Conservation (phyloP, 1,140 invertebrate genomes). For the Zaprionus ghesquierei region DNA sequence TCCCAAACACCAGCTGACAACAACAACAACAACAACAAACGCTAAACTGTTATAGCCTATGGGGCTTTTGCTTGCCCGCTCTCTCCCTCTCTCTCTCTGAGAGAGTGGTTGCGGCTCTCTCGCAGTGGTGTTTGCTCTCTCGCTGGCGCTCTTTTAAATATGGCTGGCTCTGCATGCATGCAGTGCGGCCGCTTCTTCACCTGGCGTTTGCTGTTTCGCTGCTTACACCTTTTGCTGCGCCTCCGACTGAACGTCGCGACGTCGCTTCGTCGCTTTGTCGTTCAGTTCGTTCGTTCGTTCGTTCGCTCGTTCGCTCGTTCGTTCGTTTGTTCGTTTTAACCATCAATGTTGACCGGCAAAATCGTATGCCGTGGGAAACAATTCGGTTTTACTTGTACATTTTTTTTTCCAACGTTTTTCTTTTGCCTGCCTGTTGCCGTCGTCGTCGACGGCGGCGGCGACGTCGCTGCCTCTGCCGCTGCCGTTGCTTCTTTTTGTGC, state of each 20-base stretch:
- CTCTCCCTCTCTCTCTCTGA: neutral
- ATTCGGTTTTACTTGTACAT: constrained; percentile 83
- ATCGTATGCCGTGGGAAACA: constrained; percentile 83
- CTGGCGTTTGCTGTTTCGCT: constrained; percentile 52
- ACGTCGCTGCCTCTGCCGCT: constrained; percentile 24
- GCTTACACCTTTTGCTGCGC: constrained; percentile 74
- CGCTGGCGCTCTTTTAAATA: constrained; percentile 57
- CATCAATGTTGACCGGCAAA: constrained; percentile 82
- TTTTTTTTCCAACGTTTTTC: constrained; percentile 74
- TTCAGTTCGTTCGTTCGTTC: constrained; percentile 32
- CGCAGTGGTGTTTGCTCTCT: constrained; percentile 3
- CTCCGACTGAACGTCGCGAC: constrained; percentile 29
- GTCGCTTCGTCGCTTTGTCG: constrained; percentile 26
- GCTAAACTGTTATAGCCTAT: constrained; percentile 74
- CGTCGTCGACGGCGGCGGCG: constrained; percentile 15
- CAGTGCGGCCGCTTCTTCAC: constrained; percentile 70
- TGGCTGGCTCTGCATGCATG: constrained; percentile 60
- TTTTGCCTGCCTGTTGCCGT: constrained; percentile 45
- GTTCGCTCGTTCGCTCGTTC: constrained; percentile 20
- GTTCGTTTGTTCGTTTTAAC: constrained; percentile 54
- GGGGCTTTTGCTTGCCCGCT: constrained; percentile 49
- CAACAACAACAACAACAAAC: constrained; percentile 43
- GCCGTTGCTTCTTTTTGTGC: constrained; percentile 50
- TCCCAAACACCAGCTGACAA: constrained; percentile 66
- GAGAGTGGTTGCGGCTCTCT: neutral